Evolutionary conservation across 2,888 invertebrate genomes (phyloP).

Genomic region (Phyllotreta striolata): DNA sequence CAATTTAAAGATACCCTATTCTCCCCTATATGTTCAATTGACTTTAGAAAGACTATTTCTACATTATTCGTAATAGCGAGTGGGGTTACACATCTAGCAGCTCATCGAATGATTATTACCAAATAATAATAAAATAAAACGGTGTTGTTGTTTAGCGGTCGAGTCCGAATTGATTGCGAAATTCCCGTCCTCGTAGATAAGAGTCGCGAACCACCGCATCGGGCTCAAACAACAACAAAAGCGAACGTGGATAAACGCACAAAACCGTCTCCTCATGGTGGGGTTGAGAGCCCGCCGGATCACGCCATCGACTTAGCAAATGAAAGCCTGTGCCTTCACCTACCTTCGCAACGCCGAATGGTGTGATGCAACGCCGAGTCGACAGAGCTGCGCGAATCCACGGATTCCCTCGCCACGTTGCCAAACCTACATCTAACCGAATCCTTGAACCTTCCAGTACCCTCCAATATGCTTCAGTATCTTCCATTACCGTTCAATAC

Average conservation of each 20-base stretch:
- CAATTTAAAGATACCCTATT: too few species aligned
- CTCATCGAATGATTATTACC: too few species aligned
- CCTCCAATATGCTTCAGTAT: too few species aligned
- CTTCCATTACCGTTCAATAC: too few species aligned
- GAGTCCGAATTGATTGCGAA: too few species aligned
- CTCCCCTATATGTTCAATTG: too few species aligned
- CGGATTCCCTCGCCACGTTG: conserved; percentile 6
- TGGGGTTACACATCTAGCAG: too few species aligned
- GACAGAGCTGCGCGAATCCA: conserved; percentile 6
- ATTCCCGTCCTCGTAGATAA: background rate
- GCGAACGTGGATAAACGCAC: background rate
- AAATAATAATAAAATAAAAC: too few species aligned
- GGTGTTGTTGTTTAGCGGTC: too few species aligned
- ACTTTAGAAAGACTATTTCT: too few species aligned
- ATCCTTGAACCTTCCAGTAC: too few species aligned
- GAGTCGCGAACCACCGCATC: background rate
- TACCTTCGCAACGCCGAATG: conserved; percentile 30
- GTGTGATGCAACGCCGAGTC: conserved; percentile 30
- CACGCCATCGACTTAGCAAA: conserved; percentile 39
- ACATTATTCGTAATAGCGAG: too few species aligned
- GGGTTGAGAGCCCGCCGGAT: conserved; percentile 27
- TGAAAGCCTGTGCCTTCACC: conserved; percentile 24
- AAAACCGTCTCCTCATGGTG: conserved; percentile 11
- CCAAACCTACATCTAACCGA: background rate
- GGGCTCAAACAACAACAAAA: conserved; percentile 4